Conservation (phyloP, 2,888 invertebrate species). For the Parascotia fuliginaria region DNA sequence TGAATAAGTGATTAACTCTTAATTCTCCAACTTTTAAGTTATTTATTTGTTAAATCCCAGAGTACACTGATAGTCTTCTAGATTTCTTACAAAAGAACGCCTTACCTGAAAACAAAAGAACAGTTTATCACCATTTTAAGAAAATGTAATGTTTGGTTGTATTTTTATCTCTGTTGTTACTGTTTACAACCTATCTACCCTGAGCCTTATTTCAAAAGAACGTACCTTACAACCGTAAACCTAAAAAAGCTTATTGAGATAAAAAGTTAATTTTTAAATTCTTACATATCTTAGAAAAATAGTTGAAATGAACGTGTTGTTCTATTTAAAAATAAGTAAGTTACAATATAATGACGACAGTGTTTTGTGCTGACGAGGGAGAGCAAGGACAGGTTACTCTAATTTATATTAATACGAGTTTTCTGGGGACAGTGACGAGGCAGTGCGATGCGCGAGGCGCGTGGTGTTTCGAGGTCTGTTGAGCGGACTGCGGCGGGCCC, state of each 20-base stretch:
- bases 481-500: constrained; percentile 28
- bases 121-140: constrained; percentile 11
- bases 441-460: constrained; percentile 38
- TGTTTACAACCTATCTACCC: constrained; percentile 4
- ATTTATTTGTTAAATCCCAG: not conserved
- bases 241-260: no score
- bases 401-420: constrained; percentile 75
- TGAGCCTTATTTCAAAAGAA: constrained; percentile 1
- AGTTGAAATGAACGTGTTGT: constrained; percentile 18
- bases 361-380: constrained; percentile 51
- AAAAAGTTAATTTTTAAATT: constrained; percentile 8
- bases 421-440: constrained; percentile 60
- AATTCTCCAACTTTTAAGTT: not conserved
- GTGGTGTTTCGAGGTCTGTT: constrained; percentile 38
- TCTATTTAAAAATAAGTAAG: constrained; percentile 22
- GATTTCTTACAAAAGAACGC: constrained; percentile 4
- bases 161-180: constrained; percentile 10
- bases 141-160: constrained; percentile 12
- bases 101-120: constrained; percentile 46
- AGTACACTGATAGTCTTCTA: constrained; percentile 13
- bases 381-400: constrained; percentile 60
- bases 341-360: constrained; percentile 33
- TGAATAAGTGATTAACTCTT: not conserved
- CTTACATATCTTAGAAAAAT: constrained; percentile 18
- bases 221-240: no score